These are phyloP conservation scores for Silurus lanzhouensis DNA, from an alignment of 2,797 vertebrate genomes.

Conservation along the genomic window DNA sequence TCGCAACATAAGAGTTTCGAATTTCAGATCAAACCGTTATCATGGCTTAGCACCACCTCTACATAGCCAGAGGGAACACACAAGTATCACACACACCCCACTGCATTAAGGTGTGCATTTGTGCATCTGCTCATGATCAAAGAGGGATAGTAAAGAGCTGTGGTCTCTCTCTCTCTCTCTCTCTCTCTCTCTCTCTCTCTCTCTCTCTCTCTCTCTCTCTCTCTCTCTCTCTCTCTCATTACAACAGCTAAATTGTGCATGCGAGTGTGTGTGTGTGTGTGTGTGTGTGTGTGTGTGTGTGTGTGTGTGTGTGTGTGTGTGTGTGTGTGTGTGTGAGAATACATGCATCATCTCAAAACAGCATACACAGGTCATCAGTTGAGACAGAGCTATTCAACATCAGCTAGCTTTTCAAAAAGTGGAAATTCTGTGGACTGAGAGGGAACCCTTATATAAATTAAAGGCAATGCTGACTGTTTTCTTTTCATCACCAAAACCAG, in stretches of 20 bases:
- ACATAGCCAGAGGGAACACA: slow-evolving; percentile 23
- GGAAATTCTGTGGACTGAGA: not conserved
- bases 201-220: not conserved
- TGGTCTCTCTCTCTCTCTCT: not conserved
- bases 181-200: not conserved
- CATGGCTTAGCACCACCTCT: slow-evolving; percentile 18
- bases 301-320: not conserved
- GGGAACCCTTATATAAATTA: not conserved
- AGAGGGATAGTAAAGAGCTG: not conserved
- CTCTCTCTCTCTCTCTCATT: slow-evolving; percentile 25
- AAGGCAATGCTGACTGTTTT: not conserved
- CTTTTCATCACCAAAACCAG: not conserved
- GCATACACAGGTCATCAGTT: not conserved
- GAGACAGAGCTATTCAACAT: not conserved
- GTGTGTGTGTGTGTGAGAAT: not conserved
- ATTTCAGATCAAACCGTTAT: slow-evolving; percentile 38
- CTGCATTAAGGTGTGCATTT: not conserved
- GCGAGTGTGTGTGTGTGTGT: not conserved
- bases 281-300: not conserved
- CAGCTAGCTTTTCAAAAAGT: not conserved
- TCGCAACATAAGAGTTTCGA: slow-evolving; percentile 1
- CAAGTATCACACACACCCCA: not conserved
- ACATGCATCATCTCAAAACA: not conserved
- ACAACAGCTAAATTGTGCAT: not conserved
- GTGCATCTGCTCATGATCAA: slow-evolving; percentile 16